These are phyloP conservation scores for Drosophila percnosoma DNA, from an alignment of 2,888 invertebrate species.

Conservation along the genomic window DNA sequence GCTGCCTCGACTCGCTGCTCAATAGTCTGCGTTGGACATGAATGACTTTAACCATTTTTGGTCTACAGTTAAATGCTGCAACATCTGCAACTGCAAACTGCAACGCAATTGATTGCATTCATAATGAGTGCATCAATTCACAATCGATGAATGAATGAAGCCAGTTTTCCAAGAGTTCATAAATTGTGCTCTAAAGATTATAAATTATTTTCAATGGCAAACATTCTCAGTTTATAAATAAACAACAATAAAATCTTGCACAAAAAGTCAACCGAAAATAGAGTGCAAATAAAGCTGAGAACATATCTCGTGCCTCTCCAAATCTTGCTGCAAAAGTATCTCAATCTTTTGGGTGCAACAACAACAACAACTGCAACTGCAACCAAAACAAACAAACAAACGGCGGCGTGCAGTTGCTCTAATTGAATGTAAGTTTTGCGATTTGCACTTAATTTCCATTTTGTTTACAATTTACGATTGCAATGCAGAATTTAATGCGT, in stretches of 20 bases:
- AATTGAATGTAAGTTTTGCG: constrained; percentile 73
- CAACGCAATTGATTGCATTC: constrained; percentile 76
- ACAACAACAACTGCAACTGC: constrained; percentile 22
- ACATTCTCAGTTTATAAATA: constrained; percentile 75
- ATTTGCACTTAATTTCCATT: constrained; percentile 79
- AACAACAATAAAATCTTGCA: constrained; percentile 57
- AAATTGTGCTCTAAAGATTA: constrained; percentile 74
- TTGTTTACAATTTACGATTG: constrained; percentile 79
- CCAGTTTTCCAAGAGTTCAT: constrained; percentile 49
- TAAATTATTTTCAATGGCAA: constrained; percentile 83
- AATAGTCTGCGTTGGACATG: constrained; percentile 51
- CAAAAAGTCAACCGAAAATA: constrained; percentile 51
- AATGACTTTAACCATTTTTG: constrained; percentile 83
- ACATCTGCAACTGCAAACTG: constrained; percentile 27
- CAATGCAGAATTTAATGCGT: constrained; percentile 61
- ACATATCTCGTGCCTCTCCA: constrained; percentile 14
- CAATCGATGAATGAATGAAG: constrained; percentile 56
- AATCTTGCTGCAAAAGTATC: constrained; percentile 33
- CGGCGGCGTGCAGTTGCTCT: constrained; percentile 54
- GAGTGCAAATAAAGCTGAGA: constrained; percentile 9
- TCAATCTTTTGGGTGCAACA: constrained; percentile 26
- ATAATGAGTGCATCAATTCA: constrained; percentile 68
- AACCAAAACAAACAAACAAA: constrained; percentile 70
- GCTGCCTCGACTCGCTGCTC: constrained; percentile 15
- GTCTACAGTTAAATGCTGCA: constrained; percentile 77